These are phyloP conservation scores for Laupala kohalensis DNA, from an alignment of 1,140 invertebrate genomes.

Conservation along the genomic window DNA sequence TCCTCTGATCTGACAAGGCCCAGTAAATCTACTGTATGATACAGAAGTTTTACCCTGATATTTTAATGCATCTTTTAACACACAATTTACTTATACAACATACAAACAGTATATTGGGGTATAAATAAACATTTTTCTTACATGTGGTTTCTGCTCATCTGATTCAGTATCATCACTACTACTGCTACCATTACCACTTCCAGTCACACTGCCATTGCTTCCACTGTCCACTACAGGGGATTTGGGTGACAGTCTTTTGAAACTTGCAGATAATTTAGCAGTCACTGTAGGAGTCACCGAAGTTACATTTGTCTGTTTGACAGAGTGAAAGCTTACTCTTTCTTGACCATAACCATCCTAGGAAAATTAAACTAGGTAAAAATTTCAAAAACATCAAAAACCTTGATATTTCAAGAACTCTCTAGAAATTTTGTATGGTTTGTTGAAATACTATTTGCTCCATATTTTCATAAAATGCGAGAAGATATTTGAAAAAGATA, in stretches of 20 bases:
- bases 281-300: conserved; percentile 17
- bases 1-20: no score
- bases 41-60: no score
- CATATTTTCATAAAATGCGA: no score
- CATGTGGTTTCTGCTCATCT: conserved; percentile 17
- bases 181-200: conserved; percentile 14
- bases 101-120: no score
- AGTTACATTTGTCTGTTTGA: conserved; percentile 33
- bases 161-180: conserved; percentile 23
- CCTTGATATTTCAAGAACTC: no score
- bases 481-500: no score
- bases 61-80: no score
- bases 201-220: not conserved
- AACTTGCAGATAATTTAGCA: conserved; percentile 22
- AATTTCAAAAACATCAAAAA: no score
- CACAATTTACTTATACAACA: not conserved
- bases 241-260: conserved; percentile 21
- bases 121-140: no score
- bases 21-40: no score
- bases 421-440: no score
- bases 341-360: conserved; percentile 52
- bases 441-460: no score
- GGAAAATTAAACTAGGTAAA: not conserved
- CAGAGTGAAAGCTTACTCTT: conserved; percentile 49
- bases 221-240: conserved; percentile 11